These are phyloP conservation scores for Tubulanus polymorphus DNA, from an alignment of 2,888 invertebrate genomes.

Conservation along the genomic window DNA sequence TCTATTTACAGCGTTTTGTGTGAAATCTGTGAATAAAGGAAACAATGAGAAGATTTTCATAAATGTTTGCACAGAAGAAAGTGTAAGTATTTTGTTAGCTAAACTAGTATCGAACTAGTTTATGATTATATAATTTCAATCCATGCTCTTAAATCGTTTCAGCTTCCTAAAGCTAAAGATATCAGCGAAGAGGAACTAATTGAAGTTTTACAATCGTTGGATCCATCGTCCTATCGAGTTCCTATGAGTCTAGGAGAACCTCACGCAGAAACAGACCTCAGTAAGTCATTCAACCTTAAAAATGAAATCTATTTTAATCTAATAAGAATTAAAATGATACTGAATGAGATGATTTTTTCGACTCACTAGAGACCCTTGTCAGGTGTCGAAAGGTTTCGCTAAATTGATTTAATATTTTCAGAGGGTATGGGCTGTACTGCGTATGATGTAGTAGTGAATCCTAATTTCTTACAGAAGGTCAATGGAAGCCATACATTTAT, in stretches of 20 bases:
- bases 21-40: conserved; percentile 43
- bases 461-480: conserved; percentile 72
- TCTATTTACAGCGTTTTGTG: conserved; percentile 44
- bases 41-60: conserved; percentile 62
- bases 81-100: conserved; percentile 68
- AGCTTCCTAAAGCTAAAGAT: conserved; percentile 51
- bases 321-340: no score
- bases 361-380: no score
- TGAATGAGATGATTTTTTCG: no score
- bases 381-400: no score
- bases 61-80: conserved; percentile 75
- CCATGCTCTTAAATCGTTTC: background rate
- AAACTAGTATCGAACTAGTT: no score
- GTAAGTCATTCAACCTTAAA: no score
- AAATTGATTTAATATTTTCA: no score
- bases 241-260: conserved; percentile 89
- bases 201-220: conserved; percentile 66
- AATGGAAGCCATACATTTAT: conserved; percentile 68
- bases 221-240: conserved; percentile 70
- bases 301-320: no score
- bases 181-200: conserved; percentile 62
- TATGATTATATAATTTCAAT: background rate
- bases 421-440: conserved; percentile 69
- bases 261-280: conserved; percentile 72
- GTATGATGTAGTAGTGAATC: conserved; percentile 80